Conservation (phyloP, 2,113 vertebrate genomes). For the Peucedramus taeniatus region DNA sequence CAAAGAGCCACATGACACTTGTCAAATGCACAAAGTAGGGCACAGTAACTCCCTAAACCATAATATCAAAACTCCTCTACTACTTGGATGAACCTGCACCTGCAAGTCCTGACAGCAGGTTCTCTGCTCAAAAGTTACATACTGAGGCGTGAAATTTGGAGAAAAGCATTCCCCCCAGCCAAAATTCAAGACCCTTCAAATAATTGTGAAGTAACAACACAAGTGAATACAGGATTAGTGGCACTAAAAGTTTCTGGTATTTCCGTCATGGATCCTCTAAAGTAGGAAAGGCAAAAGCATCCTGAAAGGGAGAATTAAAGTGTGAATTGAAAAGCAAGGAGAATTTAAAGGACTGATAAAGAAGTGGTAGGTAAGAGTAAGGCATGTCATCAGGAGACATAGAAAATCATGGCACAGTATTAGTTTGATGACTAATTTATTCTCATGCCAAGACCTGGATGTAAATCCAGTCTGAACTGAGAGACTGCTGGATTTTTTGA, state of each 20-base stretch:
- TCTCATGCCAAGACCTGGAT: background rate
- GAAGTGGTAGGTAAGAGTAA: background rate
- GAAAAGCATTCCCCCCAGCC: background rate
- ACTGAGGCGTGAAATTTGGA: background rate
- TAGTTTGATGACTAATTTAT: background rate
- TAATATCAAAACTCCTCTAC: background rate
- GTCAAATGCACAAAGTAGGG: background rate
- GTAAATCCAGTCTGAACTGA: background rate
- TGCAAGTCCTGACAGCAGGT: background rate
- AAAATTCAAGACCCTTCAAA: background rate
- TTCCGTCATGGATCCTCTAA: background rate
- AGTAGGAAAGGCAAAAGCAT: background rate
- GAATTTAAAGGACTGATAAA: background rate
- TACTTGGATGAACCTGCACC: background rate
- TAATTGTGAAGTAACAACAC: background rate
- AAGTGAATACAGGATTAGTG: background rate
- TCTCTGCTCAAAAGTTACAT: background rate
- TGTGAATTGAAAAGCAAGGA: background rate
- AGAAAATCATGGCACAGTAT: background rate
- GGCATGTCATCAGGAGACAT: background rate
- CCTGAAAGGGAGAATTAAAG: background rate
- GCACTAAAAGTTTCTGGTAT: background rate
- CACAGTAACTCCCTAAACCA: background rate
- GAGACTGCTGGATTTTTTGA: background rate
- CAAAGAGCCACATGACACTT: background rate